Conservation (phyloP, 2,797 vertebrate genomes). For the Crypturellus tataupa region DNA sequence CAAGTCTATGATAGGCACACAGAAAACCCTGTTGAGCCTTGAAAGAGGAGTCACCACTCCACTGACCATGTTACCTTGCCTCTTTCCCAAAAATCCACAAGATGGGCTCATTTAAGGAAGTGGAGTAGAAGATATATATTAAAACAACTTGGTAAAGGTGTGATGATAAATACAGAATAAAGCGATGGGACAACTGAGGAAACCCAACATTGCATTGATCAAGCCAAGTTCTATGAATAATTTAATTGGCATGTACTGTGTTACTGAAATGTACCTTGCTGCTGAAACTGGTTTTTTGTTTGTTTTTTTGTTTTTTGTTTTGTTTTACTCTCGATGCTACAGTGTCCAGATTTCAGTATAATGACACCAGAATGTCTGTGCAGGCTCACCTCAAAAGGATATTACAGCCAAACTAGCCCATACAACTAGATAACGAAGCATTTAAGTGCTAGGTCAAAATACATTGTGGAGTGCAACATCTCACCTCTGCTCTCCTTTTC, state of each 20-base stretch:
- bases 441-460: neutral
- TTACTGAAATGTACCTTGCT: neutral
- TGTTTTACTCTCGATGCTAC: fast-evolving
- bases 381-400: neutral
- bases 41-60: neutral
- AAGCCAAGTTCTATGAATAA: neutral
- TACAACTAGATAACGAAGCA: neutral
- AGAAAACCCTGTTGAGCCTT: neutral
- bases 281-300: neutral
- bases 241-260: neutral
- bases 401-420: neutral
- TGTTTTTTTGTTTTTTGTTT: no score
- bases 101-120: neutral
- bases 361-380: neutral
- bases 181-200: neutral
- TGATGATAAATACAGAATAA: neutral
- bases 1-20: neutral
- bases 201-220: neutral
- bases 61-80: neutral
- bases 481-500: neutral
- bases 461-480: neutral
- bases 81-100: neutral
- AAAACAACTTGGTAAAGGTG: neutral
- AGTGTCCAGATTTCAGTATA: neutral
- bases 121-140: neutral